phyloP scores from a whole-genome alignment of 2,888 invertebrate genomes.

The Thysanoteuthis rhombus region DNA sequence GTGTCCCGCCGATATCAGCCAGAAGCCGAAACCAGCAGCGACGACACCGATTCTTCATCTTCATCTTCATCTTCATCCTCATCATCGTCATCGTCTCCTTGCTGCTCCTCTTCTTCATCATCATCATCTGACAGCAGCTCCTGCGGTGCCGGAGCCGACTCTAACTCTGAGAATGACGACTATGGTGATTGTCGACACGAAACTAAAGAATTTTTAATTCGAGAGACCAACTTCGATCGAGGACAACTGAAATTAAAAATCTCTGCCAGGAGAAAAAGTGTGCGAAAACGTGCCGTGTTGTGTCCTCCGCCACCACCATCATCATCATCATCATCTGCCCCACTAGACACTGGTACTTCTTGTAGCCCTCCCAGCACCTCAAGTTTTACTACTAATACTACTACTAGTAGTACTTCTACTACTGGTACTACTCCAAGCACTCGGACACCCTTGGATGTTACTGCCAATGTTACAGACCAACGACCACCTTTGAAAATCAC shows the following conservation, averaged over 20 bases:
- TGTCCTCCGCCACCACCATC: neutral
- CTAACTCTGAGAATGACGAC: constrained; percentile 21
- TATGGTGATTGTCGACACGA: constrained; percentile 24
- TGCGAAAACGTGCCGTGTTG: constrained; percentile 21
- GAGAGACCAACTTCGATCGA: constrained; percentile 34
- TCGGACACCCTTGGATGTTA: constrained; percentile 20
- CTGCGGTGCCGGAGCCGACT: constrained; percentile 15
- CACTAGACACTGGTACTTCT: neutral
- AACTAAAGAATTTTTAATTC: constrained; percentile 36
- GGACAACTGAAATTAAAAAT: constrained; percentile 37
- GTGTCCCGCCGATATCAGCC: constrained; percentile 27
- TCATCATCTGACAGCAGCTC: neutral
- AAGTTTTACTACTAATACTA: neutral
- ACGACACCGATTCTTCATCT: constrained; percentile 1
- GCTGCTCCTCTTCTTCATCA: neutral
- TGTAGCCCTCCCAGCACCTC: neutral
- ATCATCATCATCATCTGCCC: neutral
- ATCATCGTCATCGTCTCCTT: constrained; percentile 16
- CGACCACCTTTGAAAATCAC: constrained; percentile 25
- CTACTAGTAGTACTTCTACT: constrained; percentile 14
- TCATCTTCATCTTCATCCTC: constrained; percentile 23
- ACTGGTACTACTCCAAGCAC: constrained; percentile 14
- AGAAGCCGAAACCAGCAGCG: constrained; percentile 22
- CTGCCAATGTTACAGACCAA: constrained; percentile 21
- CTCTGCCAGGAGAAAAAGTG: constrained; percentile 30